phyloP scores from a whole-genome alignment of 2,888 invertebrate genomes.

The Drosophila kambysellisi region DNA sequence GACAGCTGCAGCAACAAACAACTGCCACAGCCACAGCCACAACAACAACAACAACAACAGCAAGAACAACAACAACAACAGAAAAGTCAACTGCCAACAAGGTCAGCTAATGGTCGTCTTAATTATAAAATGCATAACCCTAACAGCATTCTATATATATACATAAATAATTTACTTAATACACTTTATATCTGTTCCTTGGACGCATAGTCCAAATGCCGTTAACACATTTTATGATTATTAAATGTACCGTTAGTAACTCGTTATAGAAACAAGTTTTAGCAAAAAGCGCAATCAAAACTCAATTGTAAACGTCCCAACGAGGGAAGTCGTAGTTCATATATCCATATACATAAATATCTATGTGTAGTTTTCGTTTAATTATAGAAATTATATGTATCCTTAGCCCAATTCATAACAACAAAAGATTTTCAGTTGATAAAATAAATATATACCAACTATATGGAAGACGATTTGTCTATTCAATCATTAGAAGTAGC shows the following conservation, averaged over 20 bases:
- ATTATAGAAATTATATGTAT: constrained; percentile 24
- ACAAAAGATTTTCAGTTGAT: constrained; percentile 11
- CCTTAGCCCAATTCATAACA: constrained; percentile 16
- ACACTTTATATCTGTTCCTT: constrained; percentile 34
- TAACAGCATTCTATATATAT: constrained; percentile 56
- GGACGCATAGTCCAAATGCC: constrained; percentile 37
- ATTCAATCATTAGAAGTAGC: constrained; percentile 34
- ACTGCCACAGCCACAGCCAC: constrained; percentile 18
- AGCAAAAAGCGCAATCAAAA: constrained; percentile 39
- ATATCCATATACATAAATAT: constrained; percentile 20
- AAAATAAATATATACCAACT: constrained; percentile 2
- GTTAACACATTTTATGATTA: constrained; percentile 57
- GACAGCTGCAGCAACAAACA: constrained; percentile 48
- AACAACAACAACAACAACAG: constrained; percentile 18
- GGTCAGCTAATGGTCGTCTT: constrained; percentile 80
- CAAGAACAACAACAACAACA: constrained; percentile 12
- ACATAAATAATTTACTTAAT: constrained; percentile 25
- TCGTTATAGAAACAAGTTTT: constrained; percentile 47
- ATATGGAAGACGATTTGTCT: background rate
- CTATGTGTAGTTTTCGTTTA: constrained; percentile 41
- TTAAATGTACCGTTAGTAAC: constrained; percentile 55
- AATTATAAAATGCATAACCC: constrained; percentile 60
- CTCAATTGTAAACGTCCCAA: constrained; percentile 65
- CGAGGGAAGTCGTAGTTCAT: constrained; percentile 60
- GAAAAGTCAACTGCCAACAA: constrained; percentile 59